Base-by-base conservation (phyloP, 2,797 vertebrate genomes). In the Oceanodroma leucorhoa region DNA sequence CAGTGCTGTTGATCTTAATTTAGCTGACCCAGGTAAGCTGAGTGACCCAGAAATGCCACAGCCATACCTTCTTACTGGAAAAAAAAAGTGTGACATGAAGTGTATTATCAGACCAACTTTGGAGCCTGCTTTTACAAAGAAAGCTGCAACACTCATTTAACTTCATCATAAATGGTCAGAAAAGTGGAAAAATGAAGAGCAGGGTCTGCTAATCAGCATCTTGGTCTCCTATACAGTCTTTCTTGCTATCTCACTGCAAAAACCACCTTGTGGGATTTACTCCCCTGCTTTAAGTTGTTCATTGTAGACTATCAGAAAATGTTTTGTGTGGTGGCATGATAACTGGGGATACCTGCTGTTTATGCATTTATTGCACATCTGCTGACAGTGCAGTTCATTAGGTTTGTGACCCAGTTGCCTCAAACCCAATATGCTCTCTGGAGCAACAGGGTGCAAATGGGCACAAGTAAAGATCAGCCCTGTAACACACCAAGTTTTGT, bases 241-340 rank as follows among this genome's bases (percentile, higher is more conserved):
- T 57, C 46, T 77, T 30, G 38, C 36, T 41, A 6, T 36, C 41
- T 65, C 34, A 48, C 8, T 57, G 30, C 57, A 79, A 82, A 69
- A 65, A 22, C 0, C 11, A 30, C 29, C 36, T 55, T 50, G 40
- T 26, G 16, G 11, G 1, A 61, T 71, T 85, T 91, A 27, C 40
- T 83, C 19, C 29, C 20, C 20, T 62, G 34, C 5, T 67, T 79
- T 51, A 36, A 50, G 19, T 8, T 51, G 22, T 32, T 88, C 38
- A 26, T 6, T 24, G 18, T 13, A 67, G 17, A 61, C 32, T 38
- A 38, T 3, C 30, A 71, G 30, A 34, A 55, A 46, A 6, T 6
- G 6, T 19, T 27, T 10, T 50, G 50, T 51, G 20, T 53, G 60
- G 12, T 89, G 34, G 32, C 45, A 53, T 0, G 0, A 3, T 32